Evolutionary conservation across 1,140 invertebrate genomes (phyloP).

Genomic region (Temnothorax nylanderi): DNA sequence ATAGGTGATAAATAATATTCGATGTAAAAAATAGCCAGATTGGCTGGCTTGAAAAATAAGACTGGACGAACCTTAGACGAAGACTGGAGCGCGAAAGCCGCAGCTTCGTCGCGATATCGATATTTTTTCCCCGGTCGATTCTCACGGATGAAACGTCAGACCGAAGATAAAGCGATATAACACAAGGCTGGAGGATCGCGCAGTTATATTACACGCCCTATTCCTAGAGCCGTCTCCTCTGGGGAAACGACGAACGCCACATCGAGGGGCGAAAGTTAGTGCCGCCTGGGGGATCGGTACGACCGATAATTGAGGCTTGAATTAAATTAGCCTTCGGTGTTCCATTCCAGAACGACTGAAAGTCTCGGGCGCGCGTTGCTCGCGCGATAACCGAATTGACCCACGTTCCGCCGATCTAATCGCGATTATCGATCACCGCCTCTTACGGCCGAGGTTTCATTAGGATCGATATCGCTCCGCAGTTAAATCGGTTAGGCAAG

Average conservation of each 20-base stretch:
- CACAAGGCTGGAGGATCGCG: neutral
- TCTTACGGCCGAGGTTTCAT: conserved; percentile 51
- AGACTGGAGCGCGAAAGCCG: neutral
- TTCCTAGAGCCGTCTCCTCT: conserved; percentile 19
- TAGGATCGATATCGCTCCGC: conserved; percentile 46
- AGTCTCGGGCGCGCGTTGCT: conserved; percentile 57
- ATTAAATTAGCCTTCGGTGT: conserved; percentile 77
- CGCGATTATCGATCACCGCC: conserved; percentile 58
- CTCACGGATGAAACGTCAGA: conserved; percentile 73
- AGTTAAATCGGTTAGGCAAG: conserved; percentile 52
- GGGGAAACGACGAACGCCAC: conserved; percentile 22
- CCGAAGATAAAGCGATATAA: conserved; percentile 68
- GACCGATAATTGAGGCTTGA: conserved; percentile 77
- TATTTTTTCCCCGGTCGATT: conserved; percentile 58
- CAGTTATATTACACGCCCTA: conserved; percentile 52
- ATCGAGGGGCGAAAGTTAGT: conserved; percentile 66
- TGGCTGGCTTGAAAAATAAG: neutral
- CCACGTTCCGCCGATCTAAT: conserved; percentile 52
- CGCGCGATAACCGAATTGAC: conserved; percentile 62
- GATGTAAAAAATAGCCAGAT: neutral
- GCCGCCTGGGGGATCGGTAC: conserved; percentile 65
- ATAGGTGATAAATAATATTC: conserved; percentile 6
- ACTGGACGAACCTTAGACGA: too few relatives aligned
- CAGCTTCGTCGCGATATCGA: neutral
- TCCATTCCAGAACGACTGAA: conserved; percentile 64